Base-by-base conservation (phyloP, 1,140 invertebrate genomes). In the Psilanteris sp. region DNA sequence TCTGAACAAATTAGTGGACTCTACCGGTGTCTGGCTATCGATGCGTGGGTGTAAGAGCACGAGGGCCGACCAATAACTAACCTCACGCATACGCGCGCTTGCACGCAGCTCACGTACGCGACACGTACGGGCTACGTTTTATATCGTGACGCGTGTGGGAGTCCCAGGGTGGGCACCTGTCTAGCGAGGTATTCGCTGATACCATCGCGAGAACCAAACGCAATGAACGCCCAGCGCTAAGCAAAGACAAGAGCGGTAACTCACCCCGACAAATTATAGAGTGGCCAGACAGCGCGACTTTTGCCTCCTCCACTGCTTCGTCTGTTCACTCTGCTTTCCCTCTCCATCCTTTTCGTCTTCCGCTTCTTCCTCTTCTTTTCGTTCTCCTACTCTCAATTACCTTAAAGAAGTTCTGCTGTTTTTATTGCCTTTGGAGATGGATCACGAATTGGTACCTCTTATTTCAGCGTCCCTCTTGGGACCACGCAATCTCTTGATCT, bases 211-310 rank as follows among this genome's bases (percentile, higher is more conserved):
- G 73, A 83, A 74, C 72, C 79, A 54, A 79, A 83, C 70, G 76
- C 80, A 84, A 84, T 83, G 82, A 81, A 86, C 82, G 83, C 76
- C 81, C 83, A 84, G 52, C 77, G 79, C 78, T 86, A 83, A 86
- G 85, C 82, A 85, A 85, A 85, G 84, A 86, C 83, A 85, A 85
- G 79, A 79, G 81, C 85, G 85, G 83, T 87, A 86, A 87, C 82
- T 87, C 85, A 86, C 81, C 81, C 80, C 84, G 84, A 87, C 86
- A 87, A 87, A 87, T 87, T 87, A 87, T 86, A 85, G 83, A 86
- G 79, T 84, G 78, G 77, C 81, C 82, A 81, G 83, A 83, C 82
- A 79, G 75, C 83, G 82, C 74, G 82, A 83, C 83, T 85, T 76
- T 79, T 78, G 73, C 74, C 71, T 72, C 32, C 50, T 61, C 29